phyloP scores from a whole-genome alignment of 1,140 invertebrate genomes.

The Euwallacea fornicatus region DNA sequence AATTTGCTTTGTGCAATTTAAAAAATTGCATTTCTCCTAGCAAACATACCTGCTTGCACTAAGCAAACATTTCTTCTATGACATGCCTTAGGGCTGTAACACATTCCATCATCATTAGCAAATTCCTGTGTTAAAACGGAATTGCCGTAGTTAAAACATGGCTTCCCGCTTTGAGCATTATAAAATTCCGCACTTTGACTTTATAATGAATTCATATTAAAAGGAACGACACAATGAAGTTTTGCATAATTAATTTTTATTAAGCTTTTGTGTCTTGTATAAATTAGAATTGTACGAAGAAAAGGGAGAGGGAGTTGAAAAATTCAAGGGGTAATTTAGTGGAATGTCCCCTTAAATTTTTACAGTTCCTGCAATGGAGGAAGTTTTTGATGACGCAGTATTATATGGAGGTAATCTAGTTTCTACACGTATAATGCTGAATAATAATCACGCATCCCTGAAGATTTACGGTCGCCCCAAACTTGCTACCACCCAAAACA shows the following conservation, averaged over 20 bases:
- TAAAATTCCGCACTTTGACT: constrained; percentile 12
- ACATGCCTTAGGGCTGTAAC: no score
- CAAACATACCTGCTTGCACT: no score
- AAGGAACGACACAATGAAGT: constrained; percentile 4
- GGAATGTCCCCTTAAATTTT: neutral
- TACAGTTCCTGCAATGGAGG: no score
- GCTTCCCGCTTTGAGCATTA: neutral
- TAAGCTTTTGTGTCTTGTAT: constrained; percentile 9
- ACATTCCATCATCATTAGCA: constrained; percentile 3
- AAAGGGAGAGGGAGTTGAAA: neutral
- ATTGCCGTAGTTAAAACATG: neutral
- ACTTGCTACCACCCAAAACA: no score
- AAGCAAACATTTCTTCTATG: no score
- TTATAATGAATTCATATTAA: constrained; percentile 20
- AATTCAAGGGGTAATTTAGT: neutral
- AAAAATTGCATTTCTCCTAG: no score
- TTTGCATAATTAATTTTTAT: constrained; percentile 18
- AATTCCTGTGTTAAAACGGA: neutral
- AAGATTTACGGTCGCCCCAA: no score
- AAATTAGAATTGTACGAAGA: neutral
- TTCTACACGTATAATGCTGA: no score
- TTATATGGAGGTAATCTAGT: no score
- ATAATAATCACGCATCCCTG: no score
- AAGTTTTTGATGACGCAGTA: no score
- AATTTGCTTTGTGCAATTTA: no score